These are phyloP conservation scores for Tadarida brasiliensis DNA, from an alignment of 2,797 vertebrate species.

Conservation along the genomic window DNA sequence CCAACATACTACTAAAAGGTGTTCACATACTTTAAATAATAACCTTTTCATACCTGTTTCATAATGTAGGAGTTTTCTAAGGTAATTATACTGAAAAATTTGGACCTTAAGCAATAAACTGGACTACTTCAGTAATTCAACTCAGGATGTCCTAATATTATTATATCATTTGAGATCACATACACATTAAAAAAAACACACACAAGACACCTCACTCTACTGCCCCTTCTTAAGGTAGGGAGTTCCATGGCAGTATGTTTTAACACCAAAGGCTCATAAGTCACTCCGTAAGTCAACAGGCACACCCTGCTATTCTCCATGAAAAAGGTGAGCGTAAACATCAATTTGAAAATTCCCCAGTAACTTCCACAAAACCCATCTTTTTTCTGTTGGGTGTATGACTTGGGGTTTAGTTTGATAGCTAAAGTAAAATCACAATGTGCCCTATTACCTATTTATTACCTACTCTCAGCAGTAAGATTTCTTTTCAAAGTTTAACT, in stretches of 20 bases:
- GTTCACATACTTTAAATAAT: background rate
- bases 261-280: constrained; percentile 1
- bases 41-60: background rate
- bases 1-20: background rate
- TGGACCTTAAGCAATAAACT: background rate
- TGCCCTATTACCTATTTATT: background rate
- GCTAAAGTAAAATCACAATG: constrained; percentile 15
- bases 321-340: constrained; percentile 12
- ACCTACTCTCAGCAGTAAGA: constrained; percentile 29
- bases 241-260: background rate
- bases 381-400: background rate
- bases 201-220: background rate
- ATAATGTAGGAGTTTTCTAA: background rate
- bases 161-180: constrained; percentile 6
- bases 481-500: constrained; percentile 45
- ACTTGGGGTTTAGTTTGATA: background rate
- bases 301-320: constrained; percentile 30
- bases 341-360: constrained; percentile 40
- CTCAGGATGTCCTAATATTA: background rate
- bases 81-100: background rate
- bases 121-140: background rate
- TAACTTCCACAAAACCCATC: background rate
- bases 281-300: background rate
- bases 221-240: background rate
- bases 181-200: background rate